Base-by-base conservation (phyloP, 1,140 invertebrate species). In the Drosophila virilis region DNA sequence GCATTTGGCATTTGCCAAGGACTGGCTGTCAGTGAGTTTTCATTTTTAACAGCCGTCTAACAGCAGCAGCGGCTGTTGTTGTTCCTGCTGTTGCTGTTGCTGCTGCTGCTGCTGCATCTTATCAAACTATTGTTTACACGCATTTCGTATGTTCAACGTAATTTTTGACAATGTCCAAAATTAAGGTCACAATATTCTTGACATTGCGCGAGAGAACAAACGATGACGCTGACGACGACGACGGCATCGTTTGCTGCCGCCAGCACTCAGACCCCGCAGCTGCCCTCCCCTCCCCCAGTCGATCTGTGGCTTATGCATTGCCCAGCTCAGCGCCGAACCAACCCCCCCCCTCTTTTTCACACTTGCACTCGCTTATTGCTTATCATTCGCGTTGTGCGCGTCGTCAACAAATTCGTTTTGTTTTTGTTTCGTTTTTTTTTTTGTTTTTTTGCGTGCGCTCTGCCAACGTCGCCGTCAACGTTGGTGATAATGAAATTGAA, bases 401-500 rank as follows among this genome's bases (percentile, higher is more conserved):
- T 64, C 55, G 66, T 79, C 80, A 77, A 66, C 77, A 65, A 83
- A 73, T 60, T 60, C 65, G 38, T 62, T 52, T 45, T 57, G 35
- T 28, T 54, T 58, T 43, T 28, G 15, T 62, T 64, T 3, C 22
- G 37, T 38, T 58, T 50, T 59, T 37, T 45, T 22, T 22, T 22
- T 17, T 17, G n/a, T 17, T 17, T 17, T 22, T 22, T 1, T 2
- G 22, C 22, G 22, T 2, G 32, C 35, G 40, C 32, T 55, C 62
- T 42, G 60, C 45, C 40, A 7, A 33, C 73, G 45, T 46, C 51
- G 43, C 22, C 40, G 65, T 59, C 65, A 60, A 37, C 70, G 67
- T 68, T 70, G 68, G 74, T 91, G 88, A 91, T 91, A 91, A 91
- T 91, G 88, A 91, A 91, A 88, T 79, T 88, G 83, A 91, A 91